Percentiles rank a stretch among this genome's conserved stretches.
These are phyloP conservation scores for Pogoniulus pusillus DNA, from an alignment of 2,797 vertebrate species.

Conservation along the genomic window DNA sequence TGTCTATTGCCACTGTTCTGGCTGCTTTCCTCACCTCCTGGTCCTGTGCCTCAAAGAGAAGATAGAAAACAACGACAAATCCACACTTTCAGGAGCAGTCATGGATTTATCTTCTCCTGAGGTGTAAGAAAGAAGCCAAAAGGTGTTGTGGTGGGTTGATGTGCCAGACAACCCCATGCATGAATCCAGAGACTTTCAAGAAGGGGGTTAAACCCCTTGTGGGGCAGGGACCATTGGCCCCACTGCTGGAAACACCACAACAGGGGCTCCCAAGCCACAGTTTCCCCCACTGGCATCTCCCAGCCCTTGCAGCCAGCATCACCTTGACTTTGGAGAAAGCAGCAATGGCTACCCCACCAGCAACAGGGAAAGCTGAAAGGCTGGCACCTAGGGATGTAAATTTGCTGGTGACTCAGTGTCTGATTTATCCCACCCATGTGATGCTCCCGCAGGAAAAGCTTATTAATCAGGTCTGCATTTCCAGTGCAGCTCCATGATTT, in stretches of 20 bases:
- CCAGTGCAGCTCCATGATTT: not conserved
- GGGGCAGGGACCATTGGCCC: not conserved
- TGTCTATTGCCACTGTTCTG: not conserved
- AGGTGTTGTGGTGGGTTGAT: fast-evolving
- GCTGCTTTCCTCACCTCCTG: not conserved
- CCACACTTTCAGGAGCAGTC: not conserved
- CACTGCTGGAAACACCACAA: not conserved
- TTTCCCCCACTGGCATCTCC: not conserved
- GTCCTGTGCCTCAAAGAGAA: not conserved
- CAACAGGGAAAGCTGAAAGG: not conserved
- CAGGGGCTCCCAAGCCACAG: fast-evolving
- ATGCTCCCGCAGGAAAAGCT: not conserved
- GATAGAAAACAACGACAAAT: not conserved
- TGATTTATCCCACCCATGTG: not conserved
- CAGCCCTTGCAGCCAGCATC: fast-evolving
- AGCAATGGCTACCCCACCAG: not conserved
- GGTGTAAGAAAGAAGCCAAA: not conserved
- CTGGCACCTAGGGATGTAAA: not conserved
- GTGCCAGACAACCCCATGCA: not conserved
- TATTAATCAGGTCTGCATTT: conserved; percentile 20
- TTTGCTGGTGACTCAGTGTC: not conserved
- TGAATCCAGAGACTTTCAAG: not conserved
- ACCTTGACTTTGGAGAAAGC: not conserved
- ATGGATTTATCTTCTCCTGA: not conserved
- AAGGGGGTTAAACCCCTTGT: not conserved